Conservation (phyloP, 2,888 invertebrate species). For the Catocala fraxini region DNA sequence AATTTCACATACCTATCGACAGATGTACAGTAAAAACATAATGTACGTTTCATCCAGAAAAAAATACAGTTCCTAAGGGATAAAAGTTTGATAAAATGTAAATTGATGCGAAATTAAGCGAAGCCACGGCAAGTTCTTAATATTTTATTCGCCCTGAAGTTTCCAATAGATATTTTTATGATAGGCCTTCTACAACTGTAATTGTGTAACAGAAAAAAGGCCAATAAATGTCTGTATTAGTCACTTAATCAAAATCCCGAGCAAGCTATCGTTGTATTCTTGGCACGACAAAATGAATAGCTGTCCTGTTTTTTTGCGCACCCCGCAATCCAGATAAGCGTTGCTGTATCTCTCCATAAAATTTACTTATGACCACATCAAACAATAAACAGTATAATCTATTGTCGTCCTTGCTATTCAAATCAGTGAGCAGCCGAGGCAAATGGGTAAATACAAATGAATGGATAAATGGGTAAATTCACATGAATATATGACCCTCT, state of each 20-base stretch:
- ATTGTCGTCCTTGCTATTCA: conserved; percentile 38
- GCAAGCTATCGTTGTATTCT: neutral
- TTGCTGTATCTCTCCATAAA: neutral
- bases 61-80: no score
- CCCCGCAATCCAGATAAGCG: neutral
- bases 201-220: no score
- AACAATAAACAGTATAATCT: conserved; percentile 28
- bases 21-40: no score
- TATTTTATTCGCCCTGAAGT: no score
- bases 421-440: conserved; percentile 27
- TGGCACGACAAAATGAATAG: neutral
- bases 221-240: no score
- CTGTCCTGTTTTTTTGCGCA: conserved; percentile 6
- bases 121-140: no score
- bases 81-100: no score
- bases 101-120: no score
- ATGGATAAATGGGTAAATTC: conserved; percentile 11
- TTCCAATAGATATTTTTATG: no score
- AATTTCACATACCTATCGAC: no score
- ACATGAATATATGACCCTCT: conserved; percentile 31
- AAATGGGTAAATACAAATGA: conserved; percentile 16
- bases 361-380: conserved; percentile 13
- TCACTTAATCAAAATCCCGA: neutral
- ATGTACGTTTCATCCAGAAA: no score
- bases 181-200: no score